These are phyloP conservation scores for Illadopsis cleaveri DNA, from an alignment of 2,113 vertebrate species.

Conservation along the genomic window DNA sequence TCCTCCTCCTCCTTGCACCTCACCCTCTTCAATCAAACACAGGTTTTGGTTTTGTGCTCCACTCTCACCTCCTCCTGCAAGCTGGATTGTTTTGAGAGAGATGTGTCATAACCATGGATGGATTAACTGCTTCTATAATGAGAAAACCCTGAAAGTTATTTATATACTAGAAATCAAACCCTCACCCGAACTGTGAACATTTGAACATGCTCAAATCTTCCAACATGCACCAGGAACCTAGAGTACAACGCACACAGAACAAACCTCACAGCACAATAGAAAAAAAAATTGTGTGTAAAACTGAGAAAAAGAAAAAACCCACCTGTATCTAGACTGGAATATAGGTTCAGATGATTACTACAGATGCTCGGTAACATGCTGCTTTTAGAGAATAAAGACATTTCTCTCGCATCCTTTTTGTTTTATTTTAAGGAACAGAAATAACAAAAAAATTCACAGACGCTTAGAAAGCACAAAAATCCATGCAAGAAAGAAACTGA, in stretches of 20 bases:
- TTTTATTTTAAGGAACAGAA: neutral
- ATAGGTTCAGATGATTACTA: neutral
- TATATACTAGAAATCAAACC: neutral
- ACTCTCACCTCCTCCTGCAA: neutral
- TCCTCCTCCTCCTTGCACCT: neutral
- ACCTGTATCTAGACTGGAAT: neutral
- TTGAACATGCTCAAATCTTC: neutral
- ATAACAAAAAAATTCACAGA: neutral
- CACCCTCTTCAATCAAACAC: neutral
- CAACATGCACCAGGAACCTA: neutral
- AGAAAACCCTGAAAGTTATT: neutral
- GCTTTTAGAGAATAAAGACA: neutral
- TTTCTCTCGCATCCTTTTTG: neutral
- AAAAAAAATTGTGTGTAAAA: neutral
- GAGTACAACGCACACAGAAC: neutral
- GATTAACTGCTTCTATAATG: neutral
- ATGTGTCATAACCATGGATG: fast-evolving
- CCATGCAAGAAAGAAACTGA: neutral
- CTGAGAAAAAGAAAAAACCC: neutral
- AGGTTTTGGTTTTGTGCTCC: neutral
- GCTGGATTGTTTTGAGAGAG: neutral
- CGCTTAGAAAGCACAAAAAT: neutral
- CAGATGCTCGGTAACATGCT: neutral
- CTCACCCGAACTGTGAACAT: neutral
- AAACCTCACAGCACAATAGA: fast-evolving